Conservation (phyloP, 2,113 vertebrate genomes). For the Arvicanthis niloticus region DNA sequence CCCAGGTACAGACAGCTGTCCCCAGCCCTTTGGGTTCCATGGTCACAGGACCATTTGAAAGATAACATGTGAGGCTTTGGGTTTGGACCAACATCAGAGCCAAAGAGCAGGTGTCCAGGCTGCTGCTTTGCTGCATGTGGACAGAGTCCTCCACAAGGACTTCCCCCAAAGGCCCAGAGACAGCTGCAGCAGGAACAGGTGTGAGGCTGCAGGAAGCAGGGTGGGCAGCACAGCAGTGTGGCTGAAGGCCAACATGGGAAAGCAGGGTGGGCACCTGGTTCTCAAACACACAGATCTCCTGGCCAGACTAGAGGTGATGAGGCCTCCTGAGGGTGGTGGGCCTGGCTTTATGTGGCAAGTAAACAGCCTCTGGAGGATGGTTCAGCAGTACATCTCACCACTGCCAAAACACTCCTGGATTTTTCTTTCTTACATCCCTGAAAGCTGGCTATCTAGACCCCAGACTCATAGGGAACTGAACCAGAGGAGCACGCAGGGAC, state of each 20-base stretch:
- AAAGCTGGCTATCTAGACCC: not conserved
- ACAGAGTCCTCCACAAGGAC: slow-evolving; percentile 51
- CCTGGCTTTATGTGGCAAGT: not conserved
- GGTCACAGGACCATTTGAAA: slow-evolving; percentile 56
- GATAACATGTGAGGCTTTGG: slow-evolving; percentile 23
- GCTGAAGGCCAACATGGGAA: not conserved
- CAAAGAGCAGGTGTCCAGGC: slow-evolving; percentile 72
- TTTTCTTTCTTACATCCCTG: not conserved
- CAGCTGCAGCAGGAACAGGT: slow-evolving; percentile 81
- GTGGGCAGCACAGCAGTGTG: not conserved
- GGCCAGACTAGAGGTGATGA: not conserved
- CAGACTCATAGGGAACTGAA: not conserved
- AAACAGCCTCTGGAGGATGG: not conserved
- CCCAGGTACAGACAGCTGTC: not conserved
- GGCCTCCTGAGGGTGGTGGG: not conserved
- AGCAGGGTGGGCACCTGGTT: not conserved
- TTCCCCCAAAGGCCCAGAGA: slow-evolving; percentile 53
- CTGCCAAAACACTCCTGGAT: accelerated
- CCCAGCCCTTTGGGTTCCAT: not conserved
- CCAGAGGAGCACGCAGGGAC: accelerated
- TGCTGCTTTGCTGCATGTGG: slow-evolving; percentile 52
- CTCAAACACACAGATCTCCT: not conserved
- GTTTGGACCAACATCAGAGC: slow-evolving; percentile 75
- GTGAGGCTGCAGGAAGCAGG: slow-evolving; percentile 60
- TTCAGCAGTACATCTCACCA: accelerated